Base-by-base conservation (phyloP, 1,140 invertebrate genomes). In the Heterodera schachtii region DNA sequence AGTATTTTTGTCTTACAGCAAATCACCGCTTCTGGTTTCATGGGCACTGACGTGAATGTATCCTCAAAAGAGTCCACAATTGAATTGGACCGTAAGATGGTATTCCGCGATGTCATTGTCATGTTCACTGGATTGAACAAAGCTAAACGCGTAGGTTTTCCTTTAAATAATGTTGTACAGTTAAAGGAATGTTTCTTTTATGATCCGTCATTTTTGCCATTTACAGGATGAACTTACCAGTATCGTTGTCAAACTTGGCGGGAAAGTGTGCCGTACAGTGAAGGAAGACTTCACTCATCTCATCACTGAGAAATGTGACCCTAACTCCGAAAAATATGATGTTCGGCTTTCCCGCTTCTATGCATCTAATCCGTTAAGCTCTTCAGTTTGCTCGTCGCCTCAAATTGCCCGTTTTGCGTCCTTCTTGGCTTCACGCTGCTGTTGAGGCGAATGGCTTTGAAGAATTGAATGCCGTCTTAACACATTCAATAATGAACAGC, bases 11-110 rank as follows among this genome's bases (percentile, higher is more conserved):
- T 3, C 47, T 78, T 78, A 31, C 11, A 74, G 73, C 21, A 74
- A 73, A 49, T 80, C 43, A 80, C 73, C 13, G 74, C 79, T 41
- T 80, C 75, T n/a, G 79, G 79, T 3, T 80, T 73, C n/a, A n/a
- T 49, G 43, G 46, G 47, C 3, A 7, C 19, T 57, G 70, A 80
- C 3, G n/a, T n/a, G n/a, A n/a, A n/a, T n/a, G n/a, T n/a, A n/a
- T n/a, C n/a, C n/a, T n/a, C n/a, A n/a, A n/a, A n/a, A n/a, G n/a
- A n/a, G n/a, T n/a, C n/a, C n/a, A n/a, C n/a, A n/a, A n/a, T n/a
- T n/a, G n/a, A n/a, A n/a, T n/a, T n/a, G n/a, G n/a, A n/a, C n/a
- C n/a, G n/a, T n/a, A n/a, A n/a, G n/a, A n/a, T n/a, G n/a, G n/a
- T n/a, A n/a, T n/a, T n/a, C n/a, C 31, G 44, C 47, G 44, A 44